Evolutionary conservation across 2,113 vertebrate genomes (phyloP), one percentile per base, ranked within the genome.

Genomic region (Colinus virginianus): DNA sequence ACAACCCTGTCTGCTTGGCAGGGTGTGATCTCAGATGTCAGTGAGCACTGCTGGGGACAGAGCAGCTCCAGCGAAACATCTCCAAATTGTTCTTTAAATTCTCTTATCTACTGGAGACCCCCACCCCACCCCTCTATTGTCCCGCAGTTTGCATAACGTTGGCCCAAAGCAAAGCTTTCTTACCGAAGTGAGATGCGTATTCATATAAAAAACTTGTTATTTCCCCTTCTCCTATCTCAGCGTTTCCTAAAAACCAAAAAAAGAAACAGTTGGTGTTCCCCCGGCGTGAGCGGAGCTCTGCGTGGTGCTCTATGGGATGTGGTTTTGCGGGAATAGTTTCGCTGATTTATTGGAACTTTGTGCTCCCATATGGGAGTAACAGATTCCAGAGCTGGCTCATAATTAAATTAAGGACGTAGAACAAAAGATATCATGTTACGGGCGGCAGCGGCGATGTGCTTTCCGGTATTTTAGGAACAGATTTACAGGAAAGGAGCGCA

Each of bases 191-290:
- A 15, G 72, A 17, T 2, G 90, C 4, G 23, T 92, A 96, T 9
- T 96, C 84, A 0, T 78, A 36, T 2, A 95, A 20, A 20, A 84
- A 93, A 40, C 77, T 32, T 0, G 49, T 0, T 1, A 90, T 40
- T 18, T 86, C 77, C n/a, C 92, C 72, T 0, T 25, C 5, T 13
- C 19, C 72, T 0, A 2, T 0, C 69, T 90, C 80, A 0, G 69
- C 93, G 6, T 51, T 36, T 28, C 93, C 95, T 96, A 5, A 1
- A 86, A 90, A n/a, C 34, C 17, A 26, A 23, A 78, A 23, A 49
- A 26, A 9, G 42, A 9, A 45, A 1, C 4, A 1, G 3, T 0
- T 84, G 42, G 10, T 14, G 8, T 0, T 0, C 22, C 0, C 2
- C 32, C 9, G 4, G 56, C 4, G 3, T 6, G 0, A 14, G 58